A percentile compares a stretch with the other conserved stretches of the same genome.
phyloP scores from a whole-genome alignment of 2,113 vertebrate species.

The Otis tarda region DNA sequence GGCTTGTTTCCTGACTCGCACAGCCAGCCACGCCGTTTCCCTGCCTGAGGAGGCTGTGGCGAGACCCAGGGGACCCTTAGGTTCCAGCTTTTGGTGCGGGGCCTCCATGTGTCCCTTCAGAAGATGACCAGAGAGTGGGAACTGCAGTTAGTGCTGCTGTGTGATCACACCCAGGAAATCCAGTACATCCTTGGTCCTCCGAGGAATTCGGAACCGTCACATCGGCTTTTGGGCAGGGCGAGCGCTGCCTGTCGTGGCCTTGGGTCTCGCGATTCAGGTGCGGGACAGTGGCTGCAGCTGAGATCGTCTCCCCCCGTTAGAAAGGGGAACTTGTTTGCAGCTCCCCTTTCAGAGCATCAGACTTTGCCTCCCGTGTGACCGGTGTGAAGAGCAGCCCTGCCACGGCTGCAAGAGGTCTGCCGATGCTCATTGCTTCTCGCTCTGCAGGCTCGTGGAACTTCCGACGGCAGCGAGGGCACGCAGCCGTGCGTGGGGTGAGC shows the following conservation, averaged over 20 bases:
- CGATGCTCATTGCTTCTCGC: rapidly evolving
- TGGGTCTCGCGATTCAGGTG: not conserved
- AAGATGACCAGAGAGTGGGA: not conserved
- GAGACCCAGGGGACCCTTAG: not conserved
- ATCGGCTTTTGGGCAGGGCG: rapidly evolving
- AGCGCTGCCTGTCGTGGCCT: not conserved
- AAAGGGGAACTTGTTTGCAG: not conserved
- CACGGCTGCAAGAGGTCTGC: not conserved
- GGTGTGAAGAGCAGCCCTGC: not conserved
- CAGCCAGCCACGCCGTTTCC: not conserved
- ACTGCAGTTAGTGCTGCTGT: not conserved
- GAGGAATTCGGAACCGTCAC: rapidly evolving
- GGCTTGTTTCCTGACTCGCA: not conserved
- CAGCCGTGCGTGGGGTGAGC: rapidly evolving
- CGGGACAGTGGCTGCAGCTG: not conserved
- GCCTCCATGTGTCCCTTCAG: not conserved
- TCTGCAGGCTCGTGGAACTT: no score
- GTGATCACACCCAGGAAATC: not conserved
- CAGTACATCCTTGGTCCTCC: rapidly evolving
- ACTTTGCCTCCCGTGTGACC: rapidly evolving
- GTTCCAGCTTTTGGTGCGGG: not conserved
- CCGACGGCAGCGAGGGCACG: not conserved
- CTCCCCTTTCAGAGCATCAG: not conserved
- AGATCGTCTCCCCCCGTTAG: not conserved
- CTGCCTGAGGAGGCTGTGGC: not conserved